Conservation (phyloP, 35 echinoderm and acorn worm species). For the Lytechinus variegatus region DNA sequence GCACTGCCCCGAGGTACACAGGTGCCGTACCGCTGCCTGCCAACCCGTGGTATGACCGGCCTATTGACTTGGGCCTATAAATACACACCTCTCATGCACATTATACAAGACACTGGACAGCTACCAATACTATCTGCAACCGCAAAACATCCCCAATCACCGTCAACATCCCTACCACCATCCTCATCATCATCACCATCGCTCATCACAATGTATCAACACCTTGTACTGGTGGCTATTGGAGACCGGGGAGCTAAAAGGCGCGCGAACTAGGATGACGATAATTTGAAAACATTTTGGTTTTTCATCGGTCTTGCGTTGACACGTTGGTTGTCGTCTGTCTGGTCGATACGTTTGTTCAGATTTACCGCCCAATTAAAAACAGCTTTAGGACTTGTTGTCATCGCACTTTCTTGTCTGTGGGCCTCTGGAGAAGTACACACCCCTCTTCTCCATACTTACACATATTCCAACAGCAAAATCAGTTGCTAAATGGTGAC, state of each 20-base stretch:
- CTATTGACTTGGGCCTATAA: neutral
- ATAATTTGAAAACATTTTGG: neutral
- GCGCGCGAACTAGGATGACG: neutral
- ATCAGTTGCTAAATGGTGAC: too few species aligned
- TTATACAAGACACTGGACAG: neutral
- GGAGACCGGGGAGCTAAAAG: neutral
- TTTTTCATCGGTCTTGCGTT: neutral
- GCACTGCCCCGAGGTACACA: constrained; percentile 27
- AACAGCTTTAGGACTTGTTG: constrained; percentile 33
- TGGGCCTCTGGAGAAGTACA: constrained; percentile 7
- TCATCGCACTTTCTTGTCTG: constrained; percentile 24
- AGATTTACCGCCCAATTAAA: constrained; percentile 26
- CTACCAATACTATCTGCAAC: neutral
- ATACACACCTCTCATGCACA: neutral
- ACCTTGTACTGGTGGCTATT: neutral
- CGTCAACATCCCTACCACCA: neutral
- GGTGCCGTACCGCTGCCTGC: constrained; percentile 17
- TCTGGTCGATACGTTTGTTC: constrained; percentile 24
- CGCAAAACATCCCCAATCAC: constrained; percentile 9
- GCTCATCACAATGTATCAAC: constrained; percentile 18
- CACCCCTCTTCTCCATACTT: neutral
- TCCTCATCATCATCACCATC: neutral
- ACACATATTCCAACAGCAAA: too few species aligned
- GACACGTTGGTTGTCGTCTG: neutral
- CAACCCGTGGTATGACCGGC: neutral